Percentiles rank a stretch among this genome's conserved stretches.
Evolutionary conservation across 2,888 invertebrate genomes (phyloP).

Genomic region (Mystacides longicornis): DNA sequence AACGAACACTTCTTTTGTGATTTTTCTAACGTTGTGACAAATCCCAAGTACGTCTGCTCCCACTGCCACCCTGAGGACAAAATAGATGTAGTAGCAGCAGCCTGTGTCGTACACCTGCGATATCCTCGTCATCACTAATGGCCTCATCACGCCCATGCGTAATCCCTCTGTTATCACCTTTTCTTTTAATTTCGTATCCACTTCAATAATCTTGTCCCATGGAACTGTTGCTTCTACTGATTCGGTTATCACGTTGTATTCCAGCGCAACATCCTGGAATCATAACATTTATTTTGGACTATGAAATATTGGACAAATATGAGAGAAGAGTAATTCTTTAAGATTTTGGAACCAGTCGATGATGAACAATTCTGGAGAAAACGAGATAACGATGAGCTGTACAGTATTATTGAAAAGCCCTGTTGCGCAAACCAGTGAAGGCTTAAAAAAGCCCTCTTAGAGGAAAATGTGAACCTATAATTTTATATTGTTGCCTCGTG

Average conservation of each 20-base stretch:
- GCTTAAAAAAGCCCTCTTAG: too few species aligned
- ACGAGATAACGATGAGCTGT: too few species aligned
- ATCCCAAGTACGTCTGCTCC: conserved; percentile 62
- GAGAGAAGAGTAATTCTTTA: too few species aligned
- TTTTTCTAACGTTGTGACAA: conserved; percentile 81
- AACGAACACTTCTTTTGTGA: conserved; percentile 85
- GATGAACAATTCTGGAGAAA: too few species aligned
- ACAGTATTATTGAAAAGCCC: too few species aligned
- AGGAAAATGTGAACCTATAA: too few species aligned
- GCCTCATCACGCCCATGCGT: conserved; percentile 52
- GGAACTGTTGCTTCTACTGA: conserved; percentile 98
- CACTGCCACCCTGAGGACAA: conserved; percentile 66
- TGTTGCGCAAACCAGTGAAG: too few species aligned
- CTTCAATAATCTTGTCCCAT: conserved; percentile 78
- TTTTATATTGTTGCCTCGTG: too few species aligned
- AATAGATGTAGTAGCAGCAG: conserved; percentile 92
- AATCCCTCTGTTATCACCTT: conserved; percentile 60
- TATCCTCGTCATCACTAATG: conserved; percentile 72
- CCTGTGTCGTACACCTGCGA: conserved; percentile 97
- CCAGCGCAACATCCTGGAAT: conserved; percentile 78
- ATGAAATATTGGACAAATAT: too few species aligned
- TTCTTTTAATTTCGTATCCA: conserved; percentile 85
- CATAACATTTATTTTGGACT: too few species aligned
- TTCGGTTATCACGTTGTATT: conserved; percentile 83
- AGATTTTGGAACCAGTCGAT: too few species aligned